Conservation (phyloP, 2,113 vertebrate genomes). For the Alces alces region DNA sequence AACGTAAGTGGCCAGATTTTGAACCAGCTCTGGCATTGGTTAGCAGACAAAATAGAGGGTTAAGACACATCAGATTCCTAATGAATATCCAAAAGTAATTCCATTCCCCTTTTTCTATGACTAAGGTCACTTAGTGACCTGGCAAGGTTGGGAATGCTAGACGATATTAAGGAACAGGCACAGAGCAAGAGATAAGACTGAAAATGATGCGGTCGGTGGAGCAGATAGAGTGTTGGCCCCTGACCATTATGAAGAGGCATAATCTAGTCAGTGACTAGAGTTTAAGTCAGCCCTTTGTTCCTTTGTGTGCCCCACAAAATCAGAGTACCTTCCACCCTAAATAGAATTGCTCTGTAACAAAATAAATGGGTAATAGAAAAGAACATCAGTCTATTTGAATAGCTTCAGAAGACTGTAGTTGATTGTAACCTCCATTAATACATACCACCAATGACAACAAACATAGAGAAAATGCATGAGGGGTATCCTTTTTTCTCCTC, state of each 20-base stretch:
- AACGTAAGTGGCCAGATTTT: neutral
- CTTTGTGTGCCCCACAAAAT: neutral
- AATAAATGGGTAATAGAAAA: neutral
- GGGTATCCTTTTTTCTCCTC: neutral
- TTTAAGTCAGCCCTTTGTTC: neutral
- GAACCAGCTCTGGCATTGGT: neutral
- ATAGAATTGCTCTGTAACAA: neutral
- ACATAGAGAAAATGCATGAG: neutral
- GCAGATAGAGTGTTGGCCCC: neutral
- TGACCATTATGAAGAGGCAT: neutral
- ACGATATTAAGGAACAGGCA: neutral
- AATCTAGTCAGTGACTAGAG: neutral
- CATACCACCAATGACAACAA: neutral
- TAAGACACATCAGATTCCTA: neutral
- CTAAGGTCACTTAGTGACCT: neutral
- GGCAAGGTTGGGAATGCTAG: neutral
- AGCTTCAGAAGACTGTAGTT: neutral
- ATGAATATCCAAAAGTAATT: neutral
- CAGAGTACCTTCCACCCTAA: neutral
- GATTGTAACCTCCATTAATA: neutral
- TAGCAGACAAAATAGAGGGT: neutral
- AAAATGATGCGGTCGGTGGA: fast-evolving
- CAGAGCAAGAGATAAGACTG: neutral
- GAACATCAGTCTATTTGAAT: neutral
- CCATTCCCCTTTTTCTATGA: neutral